Evolutionary conservation across 2,888 invertebrate genomes (phyloP).

Genomic region (Theretra japonica): DNA sequence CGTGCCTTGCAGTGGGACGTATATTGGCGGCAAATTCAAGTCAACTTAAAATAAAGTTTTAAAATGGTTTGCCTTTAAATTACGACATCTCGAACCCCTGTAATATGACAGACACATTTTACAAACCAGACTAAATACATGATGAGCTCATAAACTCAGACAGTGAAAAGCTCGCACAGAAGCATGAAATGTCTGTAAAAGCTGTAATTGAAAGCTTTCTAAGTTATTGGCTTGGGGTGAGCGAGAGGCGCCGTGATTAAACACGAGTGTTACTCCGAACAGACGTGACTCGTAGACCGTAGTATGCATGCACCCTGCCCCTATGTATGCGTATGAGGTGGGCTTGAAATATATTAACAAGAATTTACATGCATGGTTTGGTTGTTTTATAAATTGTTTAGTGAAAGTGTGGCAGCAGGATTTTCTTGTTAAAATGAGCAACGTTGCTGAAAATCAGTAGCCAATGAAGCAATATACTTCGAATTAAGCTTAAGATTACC

Average conservation of each 20-base stretch:
- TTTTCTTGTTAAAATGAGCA: too few species aligned
- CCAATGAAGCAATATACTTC: too few species aligned
- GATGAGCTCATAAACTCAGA: constrained; percentile 24
- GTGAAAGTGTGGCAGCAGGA: neutral
- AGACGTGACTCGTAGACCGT: neutral
- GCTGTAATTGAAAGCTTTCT: constrained; percentile 49
- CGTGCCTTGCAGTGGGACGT: too few species aligned
- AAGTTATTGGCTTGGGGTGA: constrained; percentile 51
- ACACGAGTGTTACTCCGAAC: neutral
- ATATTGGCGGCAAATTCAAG: too few species aligned
- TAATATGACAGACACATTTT: neutral
- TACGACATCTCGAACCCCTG: too few species aligned
- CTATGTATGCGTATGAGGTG: neutral
- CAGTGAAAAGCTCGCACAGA: constrained; percentile 14
- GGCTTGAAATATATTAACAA: constrained; percentile 8
- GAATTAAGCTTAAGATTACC: too few species aligned
- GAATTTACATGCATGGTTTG: neutral
- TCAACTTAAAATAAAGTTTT: too few species aligned
- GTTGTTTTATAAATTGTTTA: neutral
- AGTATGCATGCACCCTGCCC: neutral
- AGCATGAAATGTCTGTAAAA: constrained; percentile 29
- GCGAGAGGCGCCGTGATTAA: constrained; percentile 31
- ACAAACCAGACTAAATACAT: neutral
- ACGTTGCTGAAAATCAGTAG: too few species aligned
- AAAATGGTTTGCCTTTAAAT: too few species aligned